phyloP scores from a whole-genome alignment of 2,888 invertebrate genomes.

The Protonemura montana region DNA sequence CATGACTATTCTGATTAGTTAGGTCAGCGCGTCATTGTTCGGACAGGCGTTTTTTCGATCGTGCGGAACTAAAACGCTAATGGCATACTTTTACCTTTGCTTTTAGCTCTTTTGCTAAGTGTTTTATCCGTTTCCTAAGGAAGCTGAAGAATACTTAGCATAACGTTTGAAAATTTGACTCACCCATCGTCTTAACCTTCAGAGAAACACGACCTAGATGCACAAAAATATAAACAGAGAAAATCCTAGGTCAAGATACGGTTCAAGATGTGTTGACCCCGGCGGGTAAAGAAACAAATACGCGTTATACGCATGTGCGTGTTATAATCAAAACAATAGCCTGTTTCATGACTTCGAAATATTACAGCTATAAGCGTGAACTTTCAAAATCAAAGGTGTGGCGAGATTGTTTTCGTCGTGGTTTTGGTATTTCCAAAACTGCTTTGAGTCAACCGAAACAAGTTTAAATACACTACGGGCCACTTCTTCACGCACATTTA shows the following conservation, averaged over 20 bases:
- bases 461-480: not conserved
- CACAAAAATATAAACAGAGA: not conserved
- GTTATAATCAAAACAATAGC: too few species aligned
- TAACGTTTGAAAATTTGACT: too few species aligned
- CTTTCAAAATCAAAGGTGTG: not conserved
- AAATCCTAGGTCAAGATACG: not conserved
- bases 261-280: too few species aligned
- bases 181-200: not conserved
- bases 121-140: not conserved
- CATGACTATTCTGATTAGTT: not conserved
- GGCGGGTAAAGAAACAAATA: too few species aligned
- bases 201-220: not conserved
- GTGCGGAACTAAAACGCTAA: not conserved
- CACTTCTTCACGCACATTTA: not conserved
- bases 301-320: too few species aligned
- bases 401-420: not conserved
- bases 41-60: not conserved
- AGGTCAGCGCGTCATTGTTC: not conserved
- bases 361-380: not conserved
- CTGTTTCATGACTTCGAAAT: not conserved
- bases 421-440: not conserved
- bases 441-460: not conserved
- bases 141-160: not conserved
- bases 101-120: not conserved
- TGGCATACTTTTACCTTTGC: not conserved